Percentiles rank a stretch among this genome's conserved stretches.
These are phyloP conservation scores for Drosophila cardini DNA, from an alignment of 1,140 invertebrate species.

Conservation along the genomic window DNA sequence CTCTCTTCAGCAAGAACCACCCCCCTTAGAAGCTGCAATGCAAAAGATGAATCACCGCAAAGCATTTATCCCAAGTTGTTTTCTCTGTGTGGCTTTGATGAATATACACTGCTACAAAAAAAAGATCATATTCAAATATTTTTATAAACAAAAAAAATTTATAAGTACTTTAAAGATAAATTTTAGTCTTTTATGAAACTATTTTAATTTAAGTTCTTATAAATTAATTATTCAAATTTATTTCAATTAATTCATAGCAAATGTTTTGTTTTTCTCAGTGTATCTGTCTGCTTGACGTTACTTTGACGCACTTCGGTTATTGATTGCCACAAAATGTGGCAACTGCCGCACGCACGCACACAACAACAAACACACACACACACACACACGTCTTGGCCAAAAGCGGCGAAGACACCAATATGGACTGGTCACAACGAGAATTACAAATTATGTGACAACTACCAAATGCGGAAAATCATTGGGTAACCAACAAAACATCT, in stretches of 20 bases:
- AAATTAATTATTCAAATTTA: no score
- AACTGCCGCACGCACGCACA: slow-evolving; percentile 70
- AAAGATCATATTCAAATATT: no score
- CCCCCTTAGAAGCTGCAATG: slow-evolving; percentile 2
- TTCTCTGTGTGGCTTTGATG: slow-evolving; percentile 32
- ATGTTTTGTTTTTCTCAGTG: no score
- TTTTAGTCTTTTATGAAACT: no score
- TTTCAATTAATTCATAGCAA: no score
- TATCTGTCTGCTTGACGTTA: slow-evolving; percentile 19
- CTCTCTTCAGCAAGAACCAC: neutral
- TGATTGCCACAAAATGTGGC: slow-evolving; percentile 83
- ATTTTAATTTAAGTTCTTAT: no score
- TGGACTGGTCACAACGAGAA: slow-evolving; percentile 67
- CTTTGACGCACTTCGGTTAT: slow-evolving; percentile 79
- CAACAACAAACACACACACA: no score
- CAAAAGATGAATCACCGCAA: slow-evolving; percentile 62
- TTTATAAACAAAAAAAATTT: no score
- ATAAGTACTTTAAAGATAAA: no score
- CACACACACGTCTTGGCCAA: slow-evolving; percentile 23
- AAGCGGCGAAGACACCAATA: slow-evolving; percentile 52
- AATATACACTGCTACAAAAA: slow-evolving; percentile 15
- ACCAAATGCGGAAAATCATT: slow-evolving; percentile 62
- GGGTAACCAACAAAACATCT: slow-evolving; percentile 54
- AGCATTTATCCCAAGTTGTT: slow-evolving; percentile 35
- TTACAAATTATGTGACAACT: slow-evolving; percentile 72